phyloP scores from a whole-genome alignment of 92 coral and sea anemone species.

The Hydrozoanthus gracilis region DNA sequence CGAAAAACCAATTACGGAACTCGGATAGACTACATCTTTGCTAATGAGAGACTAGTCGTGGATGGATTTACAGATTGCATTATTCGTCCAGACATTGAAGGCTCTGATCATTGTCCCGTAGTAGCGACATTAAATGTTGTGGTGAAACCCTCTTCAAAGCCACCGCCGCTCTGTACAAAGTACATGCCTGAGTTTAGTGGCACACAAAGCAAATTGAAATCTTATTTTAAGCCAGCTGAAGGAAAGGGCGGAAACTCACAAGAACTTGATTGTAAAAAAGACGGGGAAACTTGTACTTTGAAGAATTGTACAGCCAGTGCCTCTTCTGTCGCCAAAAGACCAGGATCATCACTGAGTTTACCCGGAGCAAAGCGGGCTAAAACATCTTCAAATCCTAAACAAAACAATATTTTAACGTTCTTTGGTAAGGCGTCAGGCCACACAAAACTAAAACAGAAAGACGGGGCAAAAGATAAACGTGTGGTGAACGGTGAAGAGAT shows the following conservation, averaged over 20 bases:
- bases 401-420: conserved; percentile 55
- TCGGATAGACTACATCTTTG: conserved; percentile 90
- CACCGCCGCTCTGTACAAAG: conserved; percentile 84
- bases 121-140: conserved; percentile 74
- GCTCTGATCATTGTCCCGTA: conserved; percentile 99
- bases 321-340: conserved; percentile 19
- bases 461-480: not conserved
- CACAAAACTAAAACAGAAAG: not conserved
- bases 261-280: not conserved
- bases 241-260: conserved; percentile 24
- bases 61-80: conserved; percentile 78
- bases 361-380: conserved; percentile 63
- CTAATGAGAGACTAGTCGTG: conserved; percentile 61
- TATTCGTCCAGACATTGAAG: conserved; percentile 88
- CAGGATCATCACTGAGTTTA: conserved; percentile 29
- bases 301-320: conserved; percentile 10
- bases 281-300: not conserved
- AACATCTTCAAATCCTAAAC: conserved; percentile 17
- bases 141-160: conserved; percentile 66
- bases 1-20: conserved; percentile 96
- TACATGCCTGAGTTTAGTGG: conserved; percentile 98
- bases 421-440: conserved; percentile 49
- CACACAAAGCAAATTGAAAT: conserved; percentile 85
- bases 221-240: conserved; percentile 66
- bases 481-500: not conserved